A percentile compares a stretch with the other conserved stretches of the same genome.
These are phyloP conservation scores for Drosophila limbata DNA, from an alignment of 2,888 invertebrate genomes.

Conservation along the genomic window DNA sequence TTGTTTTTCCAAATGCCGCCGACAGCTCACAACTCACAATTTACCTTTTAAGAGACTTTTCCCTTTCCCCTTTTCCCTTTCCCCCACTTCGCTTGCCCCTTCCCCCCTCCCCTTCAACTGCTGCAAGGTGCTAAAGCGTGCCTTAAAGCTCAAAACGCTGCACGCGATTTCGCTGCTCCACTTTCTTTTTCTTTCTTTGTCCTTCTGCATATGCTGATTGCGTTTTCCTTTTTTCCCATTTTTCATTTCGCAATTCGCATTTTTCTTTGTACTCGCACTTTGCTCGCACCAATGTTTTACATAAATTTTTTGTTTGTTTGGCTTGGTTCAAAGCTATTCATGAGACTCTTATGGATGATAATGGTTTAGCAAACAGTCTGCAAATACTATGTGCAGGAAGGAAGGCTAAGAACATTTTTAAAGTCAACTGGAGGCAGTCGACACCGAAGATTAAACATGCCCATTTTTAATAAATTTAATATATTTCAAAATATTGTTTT, in stretches of 20 bases:
- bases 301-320: conserved; percentile 39
- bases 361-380: conserved; percentile 33
- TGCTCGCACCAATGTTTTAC: conserved; percentile 42
- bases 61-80: not conserved
- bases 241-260: conserved; percentile 45
- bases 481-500: no score
- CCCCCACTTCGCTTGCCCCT: no score
- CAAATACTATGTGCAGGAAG: not conserved
- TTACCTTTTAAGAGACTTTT: conserved; percentile 22
- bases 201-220: conserved; percentile 72
- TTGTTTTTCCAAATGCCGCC: conserved; percentile 57
- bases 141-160: conserved; percentile 49
- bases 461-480: no score
- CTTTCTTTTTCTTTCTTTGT: conserved; percentile 18
- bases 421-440: not conserved
- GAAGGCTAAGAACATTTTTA: not conserved
- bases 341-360: conserved; percentile 29
- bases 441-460: no score
- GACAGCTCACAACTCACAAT: conserved; percentile 18
- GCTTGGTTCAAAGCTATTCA: conserved; percentile 46
- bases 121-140: conserved; percentile 62
- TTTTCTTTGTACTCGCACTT: conserved; percentile 41
- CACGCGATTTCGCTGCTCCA: conserved; percentile 52
- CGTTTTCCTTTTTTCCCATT: conserved; percentile 52
- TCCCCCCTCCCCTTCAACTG: not conserved